Base-by-base conservation (phyloP, 2,797 vertebrate genomes). In the Malacoctenus gilli region DNA sequence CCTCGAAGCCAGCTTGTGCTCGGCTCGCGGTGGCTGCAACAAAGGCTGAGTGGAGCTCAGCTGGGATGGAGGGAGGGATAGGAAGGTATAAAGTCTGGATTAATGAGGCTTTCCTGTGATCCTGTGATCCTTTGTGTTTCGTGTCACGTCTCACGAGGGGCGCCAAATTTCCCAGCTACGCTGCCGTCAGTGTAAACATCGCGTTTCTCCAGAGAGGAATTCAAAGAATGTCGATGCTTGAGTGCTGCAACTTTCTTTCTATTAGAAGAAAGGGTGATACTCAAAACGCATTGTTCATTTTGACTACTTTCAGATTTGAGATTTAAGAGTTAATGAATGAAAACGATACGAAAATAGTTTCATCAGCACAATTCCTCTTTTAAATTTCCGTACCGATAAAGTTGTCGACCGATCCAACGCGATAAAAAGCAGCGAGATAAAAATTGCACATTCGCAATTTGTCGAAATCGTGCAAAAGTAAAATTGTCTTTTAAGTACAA, bases 101-200 rank as follows among this genome's bases (percentile, higher is more conserved):
- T 82, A 74, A 59, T 53, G 35, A 56, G 32, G 60, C 38, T 62
- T 72, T 50, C 38, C 39, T 67, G 40, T 71, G 66, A 65, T 59
- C 61, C 38, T 43, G 10, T 62, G 67, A 67, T 59, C 68, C 64
- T 75, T 80, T 80, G 73, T 76, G 36, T 68, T 72, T 31, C 12
- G 44, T 71, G 66, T 79, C 68, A 76, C 53, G 54, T 74, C 72
- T 75, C 3, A 28, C 51, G 61, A 69, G 63, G 52, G 68, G 56
- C 62, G 59, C 61, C 18, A 10, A 35, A 40, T 32, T 13, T 59
- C 50, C 67, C 20, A 4, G 1, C 28, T 39, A n/a, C 11, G 18
- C 38, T 50, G 43, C 62, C 58, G 67, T 72, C 67, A 57, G 4
- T 55, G 43, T 61, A 49, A 49, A 64, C 68, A 42, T 47, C 8